These are phyloP conservation scores for Andrena bicolor DNA, from an alignment of 2,888 invertebrate species.

Conservation along the genomic window DNA sequence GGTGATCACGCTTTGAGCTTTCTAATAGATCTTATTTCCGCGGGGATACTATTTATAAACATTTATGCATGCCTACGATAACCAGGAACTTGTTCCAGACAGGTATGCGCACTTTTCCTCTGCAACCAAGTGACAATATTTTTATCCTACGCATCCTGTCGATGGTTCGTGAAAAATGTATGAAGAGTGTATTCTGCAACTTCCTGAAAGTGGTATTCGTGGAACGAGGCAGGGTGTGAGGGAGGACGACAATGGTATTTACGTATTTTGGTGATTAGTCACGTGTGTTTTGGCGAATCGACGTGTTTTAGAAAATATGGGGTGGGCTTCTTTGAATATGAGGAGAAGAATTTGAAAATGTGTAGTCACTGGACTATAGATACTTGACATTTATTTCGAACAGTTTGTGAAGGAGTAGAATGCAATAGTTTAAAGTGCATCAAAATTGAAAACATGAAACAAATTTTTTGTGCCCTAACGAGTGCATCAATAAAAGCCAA, in stretches of 20 bases:
- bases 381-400: no score
- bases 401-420: no score
- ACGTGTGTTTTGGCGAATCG: background rate
- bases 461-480: no score
- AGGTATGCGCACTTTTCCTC: background rate
- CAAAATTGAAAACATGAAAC: no score
- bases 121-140: slow-evolving; percentile 5
- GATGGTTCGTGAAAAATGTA: background rate
- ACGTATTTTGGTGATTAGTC: background rate
- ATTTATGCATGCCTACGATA: background rate
- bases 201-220: background rate
- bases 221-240: no score
- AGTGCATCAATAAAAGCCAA: no score
- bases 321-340: no score
- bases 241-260: background rate
- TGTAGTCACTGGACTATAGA: no score
- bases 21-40: slow-evolving; percentile 11
- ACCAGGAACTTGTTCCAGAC: slow-evolving; percentile 2
- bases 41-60: slow-evolving; percentile 8
- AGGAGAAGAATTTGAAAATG: no score
- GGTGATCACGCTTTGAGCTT: slow-evolving; percentile 16
- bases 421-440: no score
- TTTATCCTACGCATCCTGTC: background rate
- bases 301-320: no score
- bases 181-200: background rate